These are phyloP conservation scores for Actinia equina DNA, from an alignment of 64 coral and sea anemone genomes.

Conservation along the genomic window DNA sequence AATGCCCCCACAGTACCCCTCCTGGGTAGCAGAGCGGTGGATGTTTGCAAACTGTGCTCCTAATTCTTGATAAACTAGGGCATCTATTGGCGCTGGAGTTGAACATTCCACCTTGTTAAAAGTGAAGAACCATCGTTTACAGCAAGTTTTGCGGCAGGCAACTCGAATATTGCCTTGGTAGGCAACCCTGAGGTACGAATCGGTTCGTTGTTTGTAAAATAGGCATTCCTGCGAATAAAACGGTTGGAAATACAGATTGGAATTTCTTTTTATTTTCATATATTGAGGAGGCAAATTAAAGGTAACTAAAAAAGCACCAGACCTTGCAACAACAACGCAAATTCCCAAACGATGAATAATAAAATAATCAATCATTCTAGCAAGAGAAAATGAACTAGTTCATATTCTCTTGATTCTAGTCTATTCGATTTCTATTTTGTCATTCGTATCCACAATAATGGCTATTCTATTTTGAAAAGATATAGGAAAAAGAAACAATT, in stretches of 20 bases:
- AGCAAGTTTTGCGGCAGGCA: neutral
- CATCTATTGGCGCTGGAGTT: neutral
- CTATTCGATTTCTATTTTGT: no score
- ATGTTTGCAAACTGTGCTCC: neutral
- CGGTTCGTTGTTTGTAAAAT: neutral
- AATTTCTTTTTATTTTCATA: no score
- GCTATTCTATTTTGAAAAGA: no score
- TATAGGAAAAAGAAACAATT: no score
- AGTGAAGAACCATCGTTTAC: slow-evolving; percentile 13
- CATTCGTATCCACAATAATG: no score
- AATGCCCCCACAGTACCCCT: neutral
- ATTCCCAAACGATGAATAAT: no score
- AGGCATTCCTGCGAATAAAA: neutral
- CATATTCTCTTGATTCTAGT: no score
- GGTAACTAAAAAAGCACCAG: no score
- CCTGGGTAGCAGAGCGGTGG: neutral
- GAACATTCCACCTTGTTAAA: neutral
- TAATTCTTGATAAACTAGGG: neutral
- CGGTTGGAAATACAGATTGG: neutral
- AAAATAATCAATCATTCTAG: no score
- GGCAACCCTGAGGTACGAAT: neutral
- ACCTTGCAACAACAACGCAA: no score
- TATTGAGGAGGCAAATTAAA: no score
- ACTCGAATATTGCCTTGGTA: neutral
- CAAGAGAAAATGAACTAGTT: no score